Evolutionary conservation across 2,113 vertebrate species (phyloP).

Genomic region (Eublepharis macularius): DNA sequence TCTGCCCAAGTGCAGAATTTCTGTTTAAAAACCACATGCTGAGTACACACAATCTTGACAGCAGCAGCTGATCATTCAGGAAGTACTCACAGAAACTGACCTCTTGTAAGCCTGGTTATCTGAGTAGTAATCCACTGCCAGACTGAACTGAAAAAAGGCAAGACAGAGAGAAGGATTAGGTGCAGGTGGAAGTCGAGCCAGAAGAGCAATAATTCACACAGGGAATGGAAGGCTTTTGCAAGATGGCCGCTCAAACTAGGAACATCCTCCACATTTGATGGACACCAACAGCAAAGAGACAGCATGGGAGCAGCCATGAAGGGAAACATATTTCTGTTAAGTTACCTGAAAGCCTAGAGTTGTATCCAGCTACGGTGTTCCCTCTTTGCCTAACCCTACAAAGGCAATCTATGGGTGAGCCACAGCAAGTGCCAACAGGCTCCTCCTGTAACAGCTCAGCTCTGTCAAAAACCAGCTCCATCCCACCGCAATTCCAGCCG

Average conservation of each 20-base stretch:
- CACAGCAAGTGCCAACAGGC: slow-evolving; percentile 1
- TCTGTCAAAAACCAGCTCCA: neutral
- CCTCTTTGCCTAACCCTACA: neutral
- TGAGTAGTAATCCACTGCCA: slow-evolving; percentile 77
- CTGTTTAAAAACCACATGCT: neutral
- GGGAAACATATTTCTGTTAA: too few species aligned
- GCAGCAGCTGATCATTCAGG: neutral
- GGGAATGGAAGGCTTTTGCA: neutral
- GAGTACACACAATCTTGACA: neutral
- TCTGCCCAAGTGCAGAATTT: neutral
- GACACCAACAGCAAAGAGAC: too few species aligned
- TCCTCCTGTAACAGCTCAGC: neutral
- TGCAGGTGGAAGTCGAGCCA: neutral
- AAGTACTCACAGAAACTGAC: slow-evolving; percentile 63
- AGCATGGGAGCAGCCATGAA: neutral
- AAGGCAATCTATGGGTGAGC: neutral
- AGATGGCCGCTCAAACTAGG: neutral
- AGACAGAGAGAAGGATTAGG: neutral
- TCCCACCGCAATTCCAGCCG: neutral
- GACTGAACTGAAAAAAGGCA: slow-evolving; percentile 70
- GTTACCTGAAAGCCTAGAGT: neutral
- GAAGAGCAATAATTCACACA: neutral
- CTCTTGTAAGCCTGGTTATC: slow-evolving; percentile 72
- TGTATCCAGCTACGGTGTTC: neutral
- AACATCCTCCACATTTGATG: neutral